A percentile compares a stretch with the other conserved stretches of the same genome.
Conservation (phyloP, 2,797 vertebrate species). For the Helostoma temminkii region DNA sequence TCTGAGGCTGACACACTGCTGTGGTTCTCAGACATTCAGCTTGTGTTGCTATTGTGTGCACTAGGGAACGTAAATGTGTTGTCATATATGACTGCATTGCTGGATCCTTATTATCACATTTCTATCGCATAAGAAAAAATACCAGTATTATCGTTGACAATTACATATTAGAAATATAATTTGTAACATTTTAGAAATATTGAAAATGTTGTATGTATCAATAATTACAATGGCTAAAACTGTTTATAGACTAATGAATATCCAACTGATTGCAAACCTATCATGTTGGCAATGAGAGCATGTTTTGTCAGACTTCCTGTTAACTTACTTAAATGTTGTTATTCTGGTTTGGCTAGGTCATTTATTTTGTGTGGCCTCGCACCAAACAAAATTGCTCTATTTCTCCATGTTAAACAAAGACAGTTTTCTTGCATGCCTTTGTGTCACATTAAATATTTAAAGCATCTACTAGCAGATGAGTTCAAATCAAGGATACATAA, state of each 20-base stretch:
- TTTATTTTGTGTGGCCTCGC: conserved; percentile 1
- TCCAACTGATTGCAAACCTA: not conserved
- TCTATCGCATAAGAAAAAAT: too few species aligned
- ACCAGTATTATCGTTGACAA: too few species aligned
- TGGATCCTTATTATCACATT: too few species aligned
- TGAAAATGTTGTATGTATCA: not conserved
- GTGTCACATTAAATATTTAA: not conserved
- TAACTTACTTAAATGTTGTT: conserved; percentile 15
- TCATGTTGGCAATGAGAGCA: not conserved
- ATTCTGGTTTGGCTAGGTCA: conserved; percentile 34
- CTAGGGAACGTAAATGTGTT: too few species aligned
- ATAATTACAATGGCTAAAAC: not conserved
- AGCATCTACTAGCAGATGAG: too few species aligned
- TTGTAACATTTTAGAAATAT: not conserved
- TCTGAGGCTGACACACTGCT: too few species aligned
- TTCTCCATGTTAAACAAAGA: not conserved
- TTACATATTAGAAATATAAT: too few species aligned
- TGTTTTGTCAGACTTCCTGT: conserved; percentile 11
- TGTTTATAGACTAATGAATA: not conserved
- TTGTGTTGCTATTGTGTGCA: too few species aligned
- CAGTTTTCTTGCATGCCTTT: not conserved
- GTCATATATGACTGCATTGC: too few species aligned
- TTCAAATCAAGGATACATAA: not conserved
- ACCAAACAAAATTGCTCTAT: not conserved
- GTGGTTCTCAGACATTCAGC: too few species aligned